Percentiles rank a stretch among this genome's conserved stretches.
Conservation (phyloP, 2,113 vertebrate genomes). For the Myotis lucifugus region DNA sequence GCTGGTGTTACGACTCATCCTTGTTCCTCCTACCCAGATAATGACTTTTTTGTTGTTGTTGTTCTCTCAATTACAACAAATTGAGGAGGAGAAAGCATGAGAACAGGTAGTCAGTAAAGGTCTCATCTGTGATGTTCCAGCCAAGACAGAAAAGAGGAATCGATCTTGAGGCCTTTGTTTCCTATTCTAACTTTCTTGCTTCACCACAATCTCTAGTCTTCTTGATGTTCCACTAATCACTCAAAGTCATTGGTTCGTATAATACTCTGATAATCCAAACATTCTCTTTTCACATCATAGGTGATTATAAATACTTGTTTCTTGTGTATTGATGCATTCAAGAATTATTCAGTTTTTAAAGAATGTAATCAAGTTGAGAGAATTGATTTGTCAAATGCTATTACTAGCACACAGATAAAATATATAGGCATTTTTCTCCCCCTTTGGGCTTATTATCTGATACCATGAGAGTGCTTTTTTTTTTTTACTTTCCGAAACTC, state of each 20-base stretch:
- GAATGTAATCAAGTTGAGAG: background rate
- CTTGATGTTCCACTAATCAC: background rate
- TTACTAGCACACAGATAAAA: background rate
- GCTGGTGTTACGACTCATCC: too few species aligned
- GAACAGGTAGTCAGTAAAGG: too few species aligned
- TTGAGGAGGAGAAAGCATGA: too few species aligned
- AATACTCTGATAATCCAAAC: background rate
- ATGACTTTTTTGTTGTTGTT: too few species aligned
- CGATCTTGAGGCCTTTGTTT: too few species aligned
- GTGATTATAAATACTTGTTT: background rate
- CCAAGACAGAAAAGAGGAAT: too few species aligned
- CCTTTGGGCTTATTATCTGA: background rate
- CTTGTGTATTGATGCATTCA: background rate
- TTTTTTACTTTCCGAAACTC: background rate
- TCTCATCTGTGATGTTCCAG: too few species aligned
- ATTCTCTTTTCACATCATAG: background rate
- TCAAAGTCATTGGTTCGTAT: background rate
- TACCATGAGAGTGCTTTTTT: background rate
- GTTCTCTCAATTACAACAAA: too few species aligned
- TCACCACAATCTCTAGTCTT: background rate
- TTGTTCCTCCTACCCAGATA: too few species aligned
- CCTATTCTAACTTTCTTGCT: too few species aligned
- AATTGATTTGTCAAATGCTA: background rate
- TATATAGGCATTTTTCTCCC: background rate
- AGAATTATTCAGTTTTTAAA: background rate